Evolutionary conservation across 1,140 invertebrate species (phyloP).

Genomic region (Melitaea cinxia): DNA sequence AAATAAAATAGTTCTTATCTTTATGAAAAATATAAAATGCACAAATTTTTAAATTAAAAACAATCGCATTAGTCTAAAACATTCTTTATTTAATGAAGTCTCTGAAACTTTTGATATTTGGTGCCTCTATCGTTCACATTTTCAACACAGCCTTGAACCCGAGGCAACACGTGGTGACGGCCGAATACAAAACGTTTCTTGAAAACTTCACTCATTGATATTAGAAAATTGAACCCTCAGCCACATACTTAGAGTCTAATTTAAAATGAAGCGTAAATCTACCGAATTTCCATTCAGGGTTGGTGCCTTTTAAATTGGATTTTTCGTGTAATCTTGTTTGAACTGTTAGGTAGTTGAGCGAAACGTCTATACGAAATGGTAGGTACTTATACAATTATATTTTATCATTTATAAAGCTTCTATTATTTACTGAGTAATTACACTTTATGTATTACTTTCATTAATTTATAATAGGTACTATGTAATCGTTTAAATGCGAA

Average conservation of each 20-base stretch:
- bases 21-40: no score
- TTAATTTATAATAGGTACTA: no score
- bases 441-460: not conserved
- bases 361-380: conserved; percentile 10
- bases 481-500: no score
- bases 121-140: conserved; percentile 38
- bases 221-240: conserved; percentile 50
- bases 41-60: not conserved
- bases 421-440: conserved; percentile 2
- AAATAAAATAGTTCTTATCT: no score
- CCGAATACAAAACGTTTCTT: conserved; percentile 62
- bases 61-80: not conserved
- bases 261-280: conserved; percentile 33
- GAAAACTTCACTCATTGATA: conserved; percentile 48
- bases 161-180: conserved; percentile 63
- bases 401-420: conserved; percentile 12
- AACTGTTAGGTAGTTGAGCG: conserved; percentile 31
- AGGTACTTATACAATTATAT: conserved; percentile 6
- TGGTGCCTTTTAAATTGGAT: conserved; percentile 38
- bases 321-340: conserved; percentile 37
- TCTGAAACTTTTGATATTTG: conserved; percentile 27
- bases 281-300: conserved; percentile 50
- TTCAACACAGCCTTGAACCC: conserved; percentile 58
- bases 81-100: not conserved
- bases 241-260: conserved; percentile 43